Evolutionary conservation across 2,888 invertebrate genomes (phyloP), one percentile per base, ranked within the genome.

Genomic region (Agonopterix heracliana): DNA sequence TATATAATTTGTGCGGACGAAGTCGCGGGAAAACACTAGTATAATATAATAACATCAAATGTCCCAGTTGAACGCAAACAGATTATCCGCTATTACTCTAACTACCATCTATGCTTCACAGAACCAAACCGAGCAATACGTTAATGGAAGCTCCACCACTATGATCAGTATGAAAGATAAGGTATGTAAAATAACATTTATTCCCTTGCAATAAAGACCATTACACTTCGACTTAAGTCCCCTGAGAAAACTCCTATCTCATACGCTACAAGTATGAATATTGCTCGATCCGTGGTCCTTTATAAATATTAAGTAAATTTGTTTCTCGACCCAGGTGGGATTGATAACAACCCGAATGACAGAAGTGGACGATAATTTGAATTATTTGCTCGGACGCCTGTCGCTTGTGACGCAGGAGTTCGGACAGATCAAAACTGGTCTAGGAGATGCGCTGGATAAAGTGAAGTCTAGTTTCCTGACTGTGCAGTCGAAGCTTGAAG

Each of bases 391-490:
- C 52, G 96, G 96, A 5, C 89, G 94, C 49, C 80, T 96, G 50
- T 93, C 94, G 0, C 81, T 96, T 7, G 94, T 95, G 35, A 94
- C 95, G 1, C 94, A 95, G 60, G 96, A 97, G 76, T 96, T 96
- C 79, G 93, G 93, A 66, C 91, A 92, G 66, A 95, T 96, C 56
- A 95, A 95, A 71, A 82, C 88, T 0, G 95, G 94, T 0, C 85
- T 96, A 0, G 93, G 93, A 0, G 90, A 91, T 10, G 93, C 95
- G 0, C 73, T 96, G 48, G 92, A 93, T 57, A 91, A 93, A 61
- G 91, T 94, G 47, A 91, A 92, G 61, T 90, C 89, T 26, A 92
- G 91, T 50, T 92, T 93, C 60, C 89, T 90, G 52, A 84, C 89
- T 17, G 92, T 93, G 11, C 91, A 93, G 49, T 55, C 61, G 2